phyloP scores from a whole-genome alignment of 2,797 vertebrate species.

The Ptychobarbus kaznakovi region DNA sequence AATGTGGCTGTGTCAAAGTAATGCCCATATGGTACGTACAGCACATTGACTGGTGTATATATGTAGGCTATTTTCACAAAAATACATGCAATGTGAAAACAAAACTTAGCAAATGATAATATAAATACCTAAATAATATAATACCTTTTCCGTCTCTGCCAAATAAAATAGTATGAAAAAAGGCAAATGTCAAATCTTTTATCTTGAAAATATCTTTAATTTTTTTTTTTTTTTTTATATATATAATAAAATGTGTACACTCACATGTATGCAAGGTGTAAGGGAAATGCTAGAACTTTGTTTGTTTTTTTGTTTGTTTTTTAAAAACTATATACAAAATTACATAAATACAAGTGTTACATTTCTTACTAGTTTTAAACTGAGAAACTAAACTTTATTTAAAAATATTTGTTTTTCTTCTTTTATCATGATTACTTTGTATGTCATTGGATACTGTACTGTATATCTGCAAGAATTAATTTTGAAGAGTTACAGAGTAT shows the following conservation, averaged over 20 bases:
- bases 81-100: not conserved
- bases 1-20: not conserved
- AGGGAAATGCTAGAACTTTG: not conserved
- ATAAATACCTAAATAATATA: not conserved
- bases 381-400: not conserved
- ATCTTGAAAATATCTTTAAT: not conserved
- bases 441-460: not conserved
- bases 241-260: not conserved
- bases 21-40: not conserved
- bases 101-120: not conserved
- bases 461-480: not conserved
- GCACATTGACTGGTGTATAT: not conserved
- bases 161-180: not conserved
- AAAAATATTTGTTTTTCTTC: not conserved
- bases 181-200: not conserved
- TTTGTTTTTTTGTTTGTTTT: not conserved
- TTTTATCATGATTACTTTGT: not conserved
- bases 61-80: not conserved
- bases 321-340: not conserved
- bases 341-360: not conserved
- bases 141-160: not conserved
- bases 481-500: slow-evolving; percentile 9
- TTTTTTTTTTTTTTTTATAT: too few relatives aligned
- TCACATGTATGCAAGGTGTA: not conserved
- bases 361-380: not conserved